These are phyloP conservation scores for Vicugna pacos DNA, from an alignment of 2,113 vertebrate species.

Conservation along the genomic window DNA sequence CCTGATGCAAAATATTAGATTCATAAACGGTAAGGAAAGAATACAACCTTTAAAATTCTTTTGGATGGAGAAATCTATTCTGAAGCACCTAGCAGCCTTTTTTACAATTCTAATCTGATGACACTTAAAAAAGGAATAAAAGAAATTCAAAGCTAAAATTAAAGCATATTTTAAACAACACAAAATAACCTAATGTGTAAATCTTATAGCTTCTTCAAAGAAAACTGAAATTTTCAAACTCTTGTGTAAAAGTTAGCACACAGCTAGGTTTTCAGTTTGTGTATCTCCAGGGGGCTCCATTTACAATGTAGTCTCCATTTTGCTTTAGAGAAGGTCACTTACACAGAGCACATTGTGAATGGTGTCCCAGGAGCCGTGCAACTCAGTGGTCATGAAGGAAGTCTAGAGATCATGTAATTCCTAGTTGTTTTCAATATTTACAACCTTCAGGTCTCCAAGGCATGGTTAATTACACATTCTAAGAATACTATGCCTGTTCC, in stretches of 20 bases:
- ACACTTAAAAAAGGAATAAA: not conserved
- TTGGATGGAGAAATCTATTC: constrained; percentile 5
- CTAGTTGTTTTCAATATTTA: constrained; percentile 17
- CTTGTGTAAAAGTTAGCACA: not conserved
- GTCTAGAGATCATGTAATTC: not conserved
- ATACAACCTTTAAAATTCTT: not conserved
- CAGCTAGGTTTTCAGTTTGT: not conserved
- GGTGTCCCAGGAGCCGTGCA: not conserved
- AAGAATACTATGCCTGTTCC: not conserved
- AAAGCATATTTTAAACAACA: constrained; percentile 36
- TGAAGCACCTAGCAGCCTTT: not conserved
- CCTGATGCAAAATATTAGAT: constrained; percentile 40
- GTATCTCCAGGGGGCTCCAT: not conserved
- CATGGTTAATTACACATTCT: not conserved
- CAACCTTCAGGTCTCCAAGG: not conserved
- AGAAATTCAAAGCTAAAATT: constrained; percentile 37
- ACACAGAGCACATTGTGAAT: not conserved
- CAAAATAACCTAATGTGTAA: not conserved
- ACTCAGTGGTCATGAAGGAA: not conserved
- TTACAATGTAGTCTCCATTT: not conserved
- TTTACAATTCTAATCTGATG: constrained; percentile 19
- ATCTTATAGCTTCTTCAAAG: not conserved
- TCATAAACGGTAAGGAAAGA: not conserved
- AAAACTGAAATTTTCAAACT: constrained; percentile 33
- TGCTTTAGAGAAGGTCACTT: not conserved